A percentile compares a stretch with the other conserved stretches of the same genome.
Evolutionary conservation across 2,888 invertebrate species (phyloP).

Genomic region (Cantharis lateralis): DNA sequence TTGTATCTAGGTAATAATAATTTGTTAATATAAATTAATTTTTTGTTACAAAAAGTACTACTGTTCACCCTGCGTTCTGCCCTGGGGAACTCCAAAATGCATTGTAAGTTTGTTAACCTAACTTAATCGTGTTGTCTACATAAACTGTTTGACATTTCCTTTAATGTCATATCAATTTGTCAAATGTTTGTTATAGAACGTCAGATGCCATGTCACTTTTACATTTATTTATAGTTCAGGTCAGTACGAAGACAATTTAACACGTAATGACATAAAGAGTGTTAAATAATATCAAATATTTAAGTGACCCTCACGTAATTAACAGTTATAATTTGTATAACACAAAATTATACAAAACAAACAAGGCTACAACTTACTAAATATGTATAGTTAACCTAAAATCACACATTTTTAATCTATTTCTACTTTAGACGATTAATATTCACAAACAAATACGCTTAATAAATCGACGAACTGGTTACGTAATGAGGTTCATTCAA

Average conservation of each 20-base stretch:
- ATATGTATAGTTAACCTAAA: conserved; percentile 16
- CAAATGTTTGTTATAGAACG: not conserved
- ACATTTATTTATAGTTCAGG: not conserved
- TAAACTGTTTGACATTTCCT: not conserved
- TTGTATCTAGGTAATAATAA: not conserved
- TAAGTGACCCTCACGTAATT: not conserved
- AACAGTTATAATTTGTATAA: not conserved
- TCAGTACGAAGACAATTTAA: not conserved
- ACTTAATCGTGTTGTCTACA: not conserved
- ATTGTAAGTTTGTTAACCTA: too few species aligned
- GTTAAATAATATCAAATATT: not conserved
- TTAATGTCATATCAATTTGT: not conserved
- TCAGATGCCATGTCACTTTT: not conserved
- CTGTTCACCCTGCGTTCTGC: not conserved
- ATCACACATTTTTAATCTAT: conserved; percentile 11
- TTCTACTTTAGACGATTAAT: conserved; percentile 9
- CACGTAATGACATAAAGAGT: not conserved
- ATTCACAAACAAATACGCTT: conserved; percentile 10
- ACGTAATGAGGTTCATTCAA: conserved; percentile 9
- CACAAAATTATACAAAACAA: not conserved
- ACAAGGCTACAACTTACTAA: conserved; percentile 4
- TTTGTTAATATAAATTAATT: too few species aligned
- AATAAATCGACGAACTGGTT: conserved; percentile 15
- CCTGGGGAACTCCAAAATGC: not conserved
- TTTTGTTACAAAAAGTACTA: too few species aligned